These are phyloP conservation scores for Drosophila heteroneura DNA, from an alignment of 2,888 invertebrate genomes.

Conservation along the genomic window DNA sequence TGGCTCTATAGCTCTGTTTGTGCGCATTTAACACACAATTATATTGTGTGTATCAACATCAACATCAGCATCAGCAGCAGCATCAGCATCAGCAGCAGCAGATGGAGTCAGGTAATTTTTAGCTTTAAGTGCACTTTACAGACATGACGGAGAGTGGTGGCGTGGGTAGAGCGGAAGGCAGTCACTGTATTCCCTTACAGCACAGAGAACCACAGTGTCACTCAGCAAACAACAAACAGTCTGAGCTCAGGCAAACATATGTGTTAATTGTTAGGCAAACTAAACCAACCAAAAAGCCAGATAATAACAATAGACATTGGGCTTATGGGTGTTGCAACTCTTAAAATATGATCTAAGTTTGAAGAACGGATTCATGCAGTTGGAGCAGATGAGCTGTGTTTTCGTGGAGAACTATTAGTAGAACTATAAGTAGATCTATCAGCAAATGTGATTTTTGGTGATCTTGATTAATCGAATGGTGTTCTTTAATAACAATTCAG, in stretches of 20 bases:
- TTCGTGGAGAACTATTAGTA: not conserved
- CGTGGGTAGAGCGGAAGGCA: not conserved
- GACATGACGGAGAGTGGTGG: not conserved
- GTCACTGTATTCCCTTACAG: conserved; percentile 34
- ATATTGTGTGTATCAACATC: conserved; percentile 40
- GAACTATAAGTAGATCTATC: not conserved
- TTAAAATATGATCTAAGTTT: not conserved
- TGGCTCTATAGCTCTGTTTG: conserved; percentile 49
- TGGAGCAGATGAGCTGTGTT: not conserved
- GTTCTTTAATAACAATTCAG: not conserved
- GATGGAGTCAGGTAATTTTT: conserved; percentile 71
- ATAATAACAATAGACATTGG: conserved; percentile 18
- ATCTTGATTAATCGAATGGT: not conserved
- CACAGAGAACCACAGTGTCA: conserved; percentile 22
- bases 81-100: conserved; percentile 16
- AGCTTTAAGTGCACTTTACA: conserved; percentile 59
- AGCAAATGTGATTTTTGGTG: not conserved
- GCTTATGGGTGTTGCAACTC: conserved; percentile 12
- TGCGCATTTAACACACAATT: conserved; percentile 69
- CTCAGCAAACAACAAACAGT: conserved; percentile 25
- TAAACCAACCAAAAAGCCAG: conserved; percentile 3
- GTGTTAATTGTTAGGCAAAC: conserved; percentile 61
- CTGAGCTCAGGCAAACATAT: conserved; percentile 39
- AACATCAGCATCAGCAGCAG: not conserved
- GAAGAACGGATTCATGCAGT: not conserved